Percentiles rank a stretch among this genome's conserved stretches.
These are phyloP conservation scores for Sebastes paucispinis DNA, from an alignment of 2,797 vertebrate species.

Conservation along the genomic window DNA sequence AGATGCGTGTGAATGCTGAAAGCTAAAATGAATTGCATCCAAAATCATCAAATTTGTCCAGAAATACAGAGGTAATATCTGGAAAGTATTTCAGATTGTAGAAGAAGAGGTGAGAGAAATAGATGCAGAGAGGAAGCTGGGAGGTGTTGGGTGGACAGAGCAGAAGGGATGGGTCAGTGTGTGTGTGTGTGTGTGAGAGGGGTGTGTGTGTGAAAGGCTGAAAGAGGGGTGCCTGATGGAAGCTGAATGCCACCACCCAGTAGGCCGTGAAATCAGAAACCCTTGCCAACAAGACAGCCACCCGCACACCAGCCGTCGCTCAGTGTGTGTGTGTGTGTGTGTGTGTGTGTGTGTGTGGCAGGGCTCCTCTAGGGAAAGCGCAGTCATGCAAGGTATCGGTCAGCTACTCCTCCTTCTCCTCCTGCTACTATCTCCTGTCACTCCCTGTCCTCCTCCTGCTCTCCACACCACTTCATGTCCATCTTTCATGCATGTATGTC, in stretches of 20 bases:
- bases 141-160: slow-evolving; percentile 35
- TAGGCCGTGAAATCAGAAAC: slow-evolving; percentile 80
- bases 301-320: slow-evolving; percentile 71
- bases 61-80: neutral
- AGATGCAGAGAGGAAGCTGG: neutral
- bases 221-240: slow-evolving; percentile 77
- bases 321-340: slow-evolving; percentile 40
- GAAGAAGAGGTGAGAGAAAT: neutral
- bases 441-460: slow-evolving; percentile 39
- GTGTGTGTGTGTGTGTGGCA: slow-evolving; percentile 12
- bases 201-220: slow-evolving; percentile 59
- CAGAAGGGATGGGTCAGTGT: slow-evolving; percentile 53
- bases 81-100: neutral
- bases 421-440: slow-evolving; percentile 62
- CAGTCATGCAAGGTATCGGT: slow-evolving; percentile 78
- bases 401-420: slow-evolving; percentile 70
- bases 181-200: slow-evolving; percentile 52
- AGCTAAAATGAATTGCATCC: neutral
- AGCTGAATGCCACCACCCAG: slow-evolving; percentile 76
- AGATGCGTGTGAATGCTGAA: no score
- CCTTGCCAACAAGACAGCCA: slow-evolving; percentile 77
- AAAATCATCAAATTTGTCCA: neutral
- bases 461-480: slow-evolving; percentile 14
- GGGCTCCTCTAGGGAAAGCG: slow-evolving; percentile 66
- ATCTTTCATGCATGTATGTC: neutral